Evolutionary conservation across 2,113 vertebrate species (phyloP).

Genomic region (Benitochromis conjunctus): DNA sequence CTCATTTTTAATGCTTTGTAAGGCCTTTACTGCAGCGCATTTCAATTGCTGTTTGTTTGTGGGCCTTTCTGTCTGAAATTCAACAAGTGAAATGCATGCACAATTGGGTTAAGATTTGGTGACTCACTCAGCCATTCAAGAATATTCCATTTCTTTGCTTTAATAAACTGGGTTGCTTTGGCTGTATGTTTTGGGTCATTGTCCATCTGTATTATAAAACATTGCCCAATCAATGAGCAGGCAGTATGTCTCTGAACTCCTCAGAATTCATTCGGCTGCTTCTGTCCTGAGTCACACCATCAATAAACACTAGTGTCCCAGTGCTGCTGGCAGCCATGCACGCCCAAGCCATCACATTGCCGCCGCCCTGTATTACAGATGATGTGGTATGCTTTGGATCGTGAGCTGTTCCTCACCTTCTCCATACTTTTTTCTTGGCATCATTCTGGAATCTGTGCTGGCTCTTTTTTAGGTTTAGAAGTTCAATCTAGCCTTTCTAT

Average conservation of each 20-base stretch:
- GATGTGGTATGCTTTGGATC: neutral
- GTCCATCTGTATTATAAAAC: neutral
- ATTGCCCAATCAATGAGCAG: fast-evolving
- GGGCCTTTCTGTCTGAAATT: neutral
- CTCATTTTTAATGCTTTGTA: neutral
- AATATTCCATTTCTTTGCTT: neutral
- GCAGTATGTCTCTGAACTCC: neutral
- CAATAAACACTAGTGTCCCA: neutral
- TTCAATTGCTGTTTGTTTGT: neutral
- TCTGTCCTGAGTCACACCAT: neutral
- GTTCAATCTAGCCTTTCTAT: neutral
- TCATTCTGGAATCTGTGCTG: neutral
- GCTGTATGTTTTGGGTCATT: neutral
- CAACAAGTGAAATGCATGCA: neutral
- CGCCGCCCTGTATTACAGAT: neutral
- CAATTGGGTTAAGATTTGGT: neutral
- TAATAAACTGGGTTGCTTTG: neutral
- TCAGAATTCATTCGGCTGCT: fast-evolving
- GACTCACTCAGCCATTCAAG: neutral
- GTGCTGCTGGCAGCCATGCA: neutral
- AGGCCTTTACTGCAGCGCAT: neutral
- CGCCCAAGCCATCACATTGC: neutral
- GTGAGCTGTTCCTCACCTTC: neutral
- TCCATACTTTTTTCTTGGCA: neutral
- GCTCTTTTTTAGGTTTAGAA: too few species aligned